These are phyloP conservation scores for Coryphaenoides rupestris DNA, from an alignment of 2,113 vertebrate species.

Conservation along the genomic window DNA sequence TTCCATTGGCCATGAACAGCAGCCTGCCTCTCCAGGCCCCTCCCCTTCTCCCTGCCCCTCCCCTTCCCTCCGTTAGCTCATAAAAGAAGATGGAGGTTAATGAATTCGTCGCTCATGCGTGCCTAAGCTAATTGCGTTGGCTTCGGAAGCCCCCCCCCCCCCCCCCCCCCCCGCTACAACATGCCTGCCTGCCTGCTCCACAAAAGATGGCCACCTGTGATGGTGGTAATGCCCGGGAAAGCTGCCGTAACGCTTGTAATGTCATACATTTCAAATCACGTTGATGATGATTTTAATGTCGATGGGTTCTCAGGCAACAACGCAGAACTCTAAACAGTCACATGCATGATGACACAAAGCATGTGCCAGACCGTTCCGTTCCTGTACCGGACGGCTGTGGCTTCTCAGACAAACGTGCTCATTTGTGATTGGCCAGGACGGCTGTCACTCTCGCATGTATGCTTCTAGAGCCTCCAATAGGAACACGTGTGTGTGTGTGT, in stretches of 20 bases:
- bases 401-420: too few relatives aligned
- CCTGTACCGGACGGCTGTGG: too few relatives aligned
- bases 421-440: too few relatives aligned
- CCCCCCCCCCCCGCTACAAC: slow-evolving; percentile 52
- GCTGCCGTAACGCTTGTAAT: too few relatives aligned
- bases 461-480: too few relatives aligned
- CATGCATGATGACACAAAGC: too few relatives aligned
- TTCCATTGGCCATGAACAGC: background rate
- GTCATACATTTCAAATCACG: too few relatives aligned
- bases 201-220: slow-evolving; percentile 48
- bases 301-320: too few relatives aligned
- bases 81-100: slow-evolving; percentile 71
- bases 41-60: slow-evolving; percentile 4
- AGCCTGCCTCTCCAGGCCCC: slow-evolving; percentile 15
- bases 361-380: too few relatives aligned
- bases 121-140: slow-evolving; percentile 65
- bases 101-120: slow-evolving; percentile 62
- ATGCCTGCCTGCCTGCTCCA: slow-evolving; percentile 50
- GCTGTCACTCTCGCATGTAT: too few relatives aligned
- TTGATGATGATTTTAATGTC: too few relatives aligned
- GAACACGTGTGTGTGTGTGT: slow-evolving; percentile 4
- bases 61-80: slow-evolving; percentile 17
- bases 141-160: slow-evolving; percentile 61
- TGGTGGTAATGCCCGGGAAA: background rate
- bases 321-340: too few relatives aligned